Base-by-base conservation (phyloP, 2,888 invertebrate genomes). In the Calephelis perditalis region DNA sequence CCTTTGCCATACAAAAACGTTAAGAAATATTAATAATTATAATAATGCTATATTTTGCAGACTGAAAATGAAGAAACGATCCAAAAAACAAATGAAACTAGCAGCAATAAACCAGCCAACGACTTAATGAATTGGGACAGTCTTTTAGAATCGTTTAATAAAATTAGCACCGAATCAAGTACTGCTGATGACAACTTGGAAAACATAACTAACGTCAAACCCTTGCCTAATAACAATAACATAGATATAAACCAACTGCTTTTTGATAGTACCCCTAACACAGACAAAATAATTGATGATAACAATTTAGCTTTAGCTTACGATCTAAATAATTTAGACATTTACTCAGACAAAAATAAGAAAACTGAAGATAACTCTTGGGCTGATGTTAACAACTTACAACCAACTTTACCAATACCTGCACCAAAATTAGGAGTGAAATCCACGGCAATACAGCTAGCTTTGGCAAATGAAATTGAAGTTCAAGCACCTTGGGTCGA, bases 401-500 rank as follows among this genome's bases (percentile, higher is more conserved):
- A 81, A 65, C 70, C 78, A 0, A 71, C 70, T 4, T 68, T 76
- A 15, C 68, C 74, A 0, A 58, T 74, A 9, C 49, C 65, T 68
- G 58, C 43, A 6, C 63, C 65, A 0, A 84, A 81, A 70, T 71
- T 81, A 52, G 84, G 85, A 70, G 71, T 83, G 2, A 82, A 81
- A 72, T 76, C 85, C 1, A 85, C 84, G 80, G 95, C 95, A 0
- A 90, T 95, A 70, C 94, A 95, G 72, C 80, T 95, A 69, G 94
- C 95, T 5, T 84, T 94, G 69, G 95, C 95, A 0, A 94, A 94
- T 45, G 95, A 95, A 73, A 93, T 95, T 66, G 95, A 95, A 79
- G 88, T 94, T 49, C 94, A 95, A 64, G 92, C 94, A 0, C 93
- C 94, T 0, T 96, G 96, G 96, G 91, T 94, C 2, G 94, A 95